A percentile compares a stretch with the other conserved stretches of the same genome.
Evolutionary conservation across 2,797 vertebrate genomes (phyloP).

Genomic region (Bradypodion pumilum): DNA sequence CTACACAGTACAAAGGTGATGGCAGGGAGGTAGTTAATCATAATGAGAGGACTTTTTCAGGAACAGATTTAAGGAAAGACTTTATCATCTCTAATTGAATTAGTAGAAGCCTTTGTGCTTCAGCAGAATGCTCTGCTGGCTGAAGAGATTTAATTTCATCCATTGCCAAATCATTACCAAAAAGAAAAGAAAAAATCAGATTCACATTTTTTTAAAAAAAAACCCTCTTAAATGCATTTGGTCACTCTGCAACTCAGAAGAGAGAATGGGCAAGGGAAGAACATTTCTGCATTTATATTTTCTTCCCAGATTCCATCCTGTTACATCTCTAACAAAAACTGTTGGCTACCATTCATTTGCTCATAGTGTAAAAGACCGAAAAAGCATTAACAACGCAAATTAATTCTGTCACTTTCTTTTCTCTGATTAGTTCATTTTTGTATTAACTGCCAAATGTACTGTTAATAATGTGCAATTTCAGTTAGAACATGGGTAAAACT

Average conservation of each 20-base stretch:
- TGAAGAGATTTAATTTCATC: slow-evolving; percentile 15
- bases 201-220: not conserved
- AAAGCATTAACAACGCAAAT: slow-evolving; percentile 47
- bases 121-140: slow-evolving; percentile 18
- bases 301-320: slow-evolving; percentile 36
- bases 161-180: too few species aligned
- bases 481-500: slow-evolving; percentile 25
- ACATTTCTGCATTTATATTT: slow-evolving; percentile 47
- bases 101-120: slow-evolving; percentile 37
- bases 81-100: not conserved
- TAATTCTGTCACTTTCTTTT: slow-evolving; percentile 34
- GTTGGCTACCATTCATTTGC: slow-evolving; percentile 33
- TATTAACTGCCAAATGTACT: slow-evolving; percentile 3
- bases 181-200: too few species aligned
- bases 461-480: slow-evolving; percentile 32
- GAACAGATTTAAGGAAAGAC: not conserved
- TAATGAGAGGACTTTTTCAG: not conserved
- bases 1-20: not conserved
- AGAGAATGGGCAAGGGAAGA: not conserved
- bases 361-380: slow-evolving; percentile 26
- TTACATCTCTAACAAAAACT: slow-evolving; percentile 28
- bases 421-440: slow-evolving; percentile 41
- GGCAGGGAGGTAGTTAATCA: not conserved
- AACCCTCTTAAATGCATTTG: not conserved
- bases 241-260: slow-evolving; percentile 12